phyloP scores from a whole-genome alignment of 1,140 invertebrate genomes.

The Lepeophtheirus salmonis region DNA sequence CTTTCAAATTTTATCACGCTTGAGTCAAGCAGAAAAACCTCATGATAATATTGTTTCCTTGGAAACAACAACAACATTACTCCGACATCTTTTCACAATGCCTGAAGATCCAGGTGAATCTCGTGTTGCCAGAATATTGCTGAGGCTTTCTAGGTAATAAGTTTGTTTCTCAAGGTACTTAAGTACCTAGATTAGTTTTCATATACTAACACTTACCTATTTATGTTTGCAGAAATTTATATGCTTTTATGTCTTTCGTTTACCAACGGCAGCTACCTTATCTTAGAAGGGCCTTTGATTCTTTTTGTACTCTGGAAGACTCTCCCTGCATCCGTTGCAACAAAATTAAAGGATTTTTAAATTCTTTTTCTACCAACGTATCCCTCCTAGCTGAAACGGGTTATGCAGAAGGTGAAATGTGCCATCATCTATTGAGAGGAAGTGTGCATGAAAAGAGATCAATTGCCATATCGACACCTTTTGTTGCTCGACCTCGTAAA shows the following conservation, averaged over 20 bases:
- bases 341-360: not conserved
- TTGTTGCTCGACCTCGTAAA: slow-evolving; percentile 2
- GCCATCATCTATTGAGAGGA: not conserved
- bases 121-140: not conserved
- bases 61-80: not conserved
- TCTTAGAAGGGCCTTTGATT: not conserved
- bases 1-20: not conserved
- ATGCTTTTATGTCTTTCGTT: slow-evolving; percentile 10
- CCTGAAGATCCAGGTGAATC: not conserved
- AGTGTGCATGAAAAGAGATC: not conserved
- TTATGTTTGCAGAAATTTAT: not conserved
- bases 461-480: not conserved
- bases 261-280: slow-evolving; percentile 6
- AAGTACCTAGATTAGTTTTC: too few relatives aligned
- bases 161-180: too few relatives aligned
- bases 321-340: not conserved
- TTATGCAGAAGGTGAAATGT: slow-evolving; percentile 9
- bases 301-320: not conserved
- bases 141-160: not conserved
- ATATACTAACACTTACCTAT: slow-evolving; percentile 1
- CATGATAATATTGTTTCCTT: not conserved
- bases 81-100: not conserved
- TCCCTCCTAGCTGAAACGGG: slow-evolving; percentile 13
- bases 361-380: not conserved
- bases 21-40: not conserved